Evolutionary conservation across 2,888 invertebrate genomes (phyloP), one percentile per base, ranked within the genome.

Genomic region (Prosopocoilus inquinatus): DNA sequence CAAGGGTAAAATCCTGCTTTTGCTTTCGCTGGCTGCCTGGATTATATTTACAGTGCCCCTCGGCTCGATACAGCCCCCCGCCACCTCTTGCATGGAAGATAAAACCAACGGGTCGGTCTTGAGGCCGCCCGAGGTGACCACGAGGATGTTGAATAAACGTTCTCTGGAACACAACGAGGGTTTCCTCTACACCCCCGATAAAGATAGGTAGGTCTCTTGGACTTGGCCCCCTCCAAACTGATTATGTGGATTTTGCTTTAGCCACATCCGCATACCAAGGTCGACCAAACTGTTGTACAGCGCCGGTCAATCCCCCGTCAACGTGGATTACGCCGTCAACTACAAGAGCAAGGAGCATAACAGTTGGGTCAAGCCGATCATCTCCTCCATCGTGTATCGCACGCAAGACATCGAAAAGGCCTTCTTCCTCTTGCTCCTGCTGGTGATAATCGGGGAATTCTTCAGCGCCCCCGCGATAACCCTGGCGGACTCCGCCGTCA

Each of bases 401-500:
- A 86, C 85, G 32, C 82, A 86, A 71, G 96, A 96, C 72, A 95
- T 99, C 28, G 91, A 96, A 77, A 94, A 94, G 79, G 94, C 95
- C 0, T 99, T 99, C 82, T 94, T 98, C 78, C 83, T 98, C 35
- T 82, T 99, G 38, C 80, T 98, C 50, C 80, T 99, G 44, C 83
- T 99, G 50, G 93, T 99, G 9, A 87, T 96, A 28, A 90, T 98
- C 53, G 98, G 98, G 0, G 99, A 99, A 79, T 98, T 98, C 81
- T 96, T 98, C 79, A 91, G 93, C 68, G 94, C 96, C 0, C 97
- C 97, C 0, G 95, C 96, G 35, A 90, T 97, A 64, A 95, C 96
- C 0, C 80, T 98, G 48, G 97, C 96, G 0, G 95, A 95, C 76
- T 91, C 92, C 0, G 94, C 94, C 4, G 94, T 92, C 39, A 90